Conservation (phyloP, 2,888 invertebrate species). For the Bruchidius siliquastri region DNA sequence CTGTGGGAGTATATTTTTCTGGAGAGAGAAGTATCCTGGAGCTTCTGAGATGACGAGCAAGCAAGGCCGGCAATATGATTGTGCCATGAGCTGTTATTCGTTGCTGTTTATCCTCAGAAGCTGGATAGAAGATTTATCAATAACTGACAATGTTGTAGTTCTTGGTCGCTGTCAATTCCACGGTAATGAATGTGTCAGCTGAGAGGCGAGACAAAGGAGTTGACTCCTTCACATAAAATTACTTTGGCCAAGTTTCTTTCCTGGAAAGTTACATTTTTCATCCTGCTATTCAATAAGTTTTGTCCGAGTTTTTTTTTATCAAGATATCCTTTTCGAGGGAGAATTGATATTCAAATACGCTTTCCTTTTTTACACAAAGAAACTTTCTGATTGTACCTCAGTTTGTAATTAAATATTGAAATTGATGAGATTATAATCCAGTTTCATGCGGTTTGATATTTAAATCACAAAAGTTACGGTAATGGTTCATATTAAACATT, state of each 20-base stretch:
- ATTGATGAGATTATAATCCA: neutral
- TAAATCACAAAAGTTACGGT: neutral
- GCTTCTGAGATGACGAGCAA: too few relatives aligned
- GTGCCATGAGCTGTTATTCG: too few relatives aligned
- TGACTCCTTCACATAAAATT: neutral
- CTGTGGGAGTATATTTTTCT: too few relatives aligned
- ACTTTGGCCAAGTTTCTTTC: neutral
- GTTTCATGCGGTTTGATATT: neutral
- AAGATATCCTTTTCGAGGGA: neutral
- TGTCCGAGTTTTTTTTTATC: neutral
- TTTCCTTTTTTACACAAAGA: neutral
- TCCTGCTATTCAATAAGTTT: neutral
- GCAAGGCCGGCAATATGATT: too few relatives aligned
- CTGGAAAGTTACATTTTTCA: neutral
- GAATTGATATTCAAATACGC: neutral
- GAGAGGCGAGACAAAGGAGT: neutral
- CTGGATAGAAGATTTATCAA: too few relatives aligned
- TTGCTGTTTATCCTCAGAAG: too few relatives aligned
- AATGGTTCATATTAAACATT: neutral
- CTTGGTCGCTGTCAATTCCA: neutral
- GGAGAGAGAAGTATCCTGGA: too few relatives aligned
- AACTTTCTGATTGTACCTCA: neutral
- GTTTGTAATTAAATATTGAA: neutral
- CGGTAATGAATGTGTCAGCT: neutral
- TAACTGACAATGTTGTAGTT: too few relatives aligned